Conservation (phyloP, 2,797 vertebrate genomes). For the Hipposideros larvatus region DNA sequence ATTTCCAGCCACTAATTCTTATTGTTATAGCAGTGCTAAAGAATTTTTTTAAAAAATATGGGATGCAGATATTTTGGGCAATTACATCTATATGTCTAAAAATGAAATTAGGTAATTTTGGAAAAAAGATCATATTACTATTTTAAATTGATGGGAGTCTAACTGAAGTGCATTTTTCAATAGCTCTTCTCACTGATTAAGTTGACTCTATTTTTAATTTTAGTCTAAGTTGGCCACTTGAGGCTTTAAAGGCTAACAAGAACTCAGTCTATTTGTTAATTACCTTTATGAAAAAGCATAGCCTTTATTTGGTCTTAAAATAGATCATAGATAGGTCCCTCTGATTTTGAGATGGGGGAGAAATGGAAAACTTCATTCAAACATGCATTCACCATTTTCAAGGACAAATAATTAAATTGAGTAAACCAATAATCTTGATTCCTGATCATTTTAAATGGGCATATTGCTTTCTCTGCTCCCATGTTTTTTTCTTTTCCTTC, state of each 20-base stretch:
- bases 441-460: neutral
- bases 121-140: neutral
- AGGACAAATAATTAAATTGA: neutral
- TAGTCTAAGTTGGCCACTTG: constrained; percentile 34
- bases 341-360: neutral
- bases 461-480: neutral
- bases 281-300: constrained; percentile 25
- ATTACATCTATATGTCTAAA: neutral
- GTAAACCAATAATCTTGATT: constrained; percentile 38
- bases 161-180: constrained; percentile 23
- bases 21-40: neutral
- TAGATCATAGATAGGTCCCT: neutral
- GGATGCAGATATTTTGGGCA: neutral
- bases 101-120: constrained; percentile 49
- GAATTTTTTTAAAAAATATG: neutral
- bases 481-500: neutral
- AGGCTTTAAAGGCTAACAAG: constrained; percentile 23
- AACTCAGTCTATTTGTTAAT: neutral
- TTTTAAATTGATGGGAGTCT: neutral
- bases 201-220: constrained; percentile 41
- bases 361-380: neutral
- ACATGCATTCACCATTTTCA: neutral
- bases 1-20: neutral
- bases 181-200: constrained; percentile 26
- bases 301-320: constrained; percentile 49